Evolutionary conservation across 2,797 vertebrate species (phyloP).

Genomic region (Microtus agrestis): DNA sequence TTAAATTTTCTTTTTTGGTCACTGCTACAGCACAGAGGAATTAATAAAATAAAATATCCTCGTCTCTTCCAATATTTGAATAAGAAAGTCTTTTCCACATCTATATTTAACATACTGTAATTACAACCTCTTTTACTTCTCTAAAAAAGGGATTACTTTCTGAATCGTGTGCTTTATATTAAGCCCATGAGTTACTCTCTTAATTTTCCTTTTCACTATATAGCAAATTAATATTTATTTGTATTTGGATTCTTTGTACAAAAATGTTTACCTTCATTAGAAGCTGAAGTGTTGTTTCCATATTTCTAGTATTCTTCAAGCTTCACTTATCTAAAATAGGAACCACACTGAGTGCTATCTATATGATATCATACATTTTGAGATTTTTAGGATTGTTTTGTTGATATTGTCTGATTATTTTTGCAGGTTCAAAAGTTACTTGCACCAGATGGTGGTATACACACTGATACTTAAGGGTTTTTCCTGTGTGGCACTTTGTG

Average conservation of each 20-base stretch:
- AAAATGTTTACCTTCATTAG: not conserved
- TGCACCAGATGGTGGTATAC: not conserved
- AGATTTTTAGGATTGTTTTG: not conserved
- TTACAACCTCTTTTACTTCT: not conserved
- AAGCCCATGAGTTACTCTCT: not conserved
- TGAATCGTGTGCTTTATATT: slow-evolving; percentile 23
- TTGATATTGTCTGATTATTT: not conserved
- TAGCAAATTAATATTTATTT: slow-evolving; percentile 1
- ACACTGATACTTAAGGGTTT: not conserved
- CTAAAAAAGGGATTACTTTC: not conserved
- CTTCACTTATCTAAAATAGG: not conserved
- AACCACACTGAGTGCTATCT: not conserved
- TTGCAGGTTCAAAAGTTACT: not conserved
- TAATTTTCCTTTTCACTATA: not conserved
- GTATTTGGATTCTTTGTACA: not conserved
- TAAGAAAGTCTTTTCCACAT: not conserved
- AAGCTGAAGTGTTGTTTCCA: not conserved
- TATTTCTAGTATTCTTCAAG: not conserved
- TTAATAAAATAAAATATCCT: slow-evolving; percentile 31
- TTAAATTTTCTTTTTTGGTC: slow-evolving; percentile 60
- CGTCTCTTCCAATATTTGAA: not conserved
- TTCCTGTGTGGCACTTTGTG: not conserved
- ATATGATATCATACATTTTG: not conserved
- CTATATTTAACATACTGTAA: not conserved
- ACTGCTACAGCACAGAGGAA: not conserved